These are phyloP conservation scores for Scaptomyza cyrtandrae DNA, from an alignment of 2,888 invertebrate genomes.

Conservation along the genomic window DNA sequence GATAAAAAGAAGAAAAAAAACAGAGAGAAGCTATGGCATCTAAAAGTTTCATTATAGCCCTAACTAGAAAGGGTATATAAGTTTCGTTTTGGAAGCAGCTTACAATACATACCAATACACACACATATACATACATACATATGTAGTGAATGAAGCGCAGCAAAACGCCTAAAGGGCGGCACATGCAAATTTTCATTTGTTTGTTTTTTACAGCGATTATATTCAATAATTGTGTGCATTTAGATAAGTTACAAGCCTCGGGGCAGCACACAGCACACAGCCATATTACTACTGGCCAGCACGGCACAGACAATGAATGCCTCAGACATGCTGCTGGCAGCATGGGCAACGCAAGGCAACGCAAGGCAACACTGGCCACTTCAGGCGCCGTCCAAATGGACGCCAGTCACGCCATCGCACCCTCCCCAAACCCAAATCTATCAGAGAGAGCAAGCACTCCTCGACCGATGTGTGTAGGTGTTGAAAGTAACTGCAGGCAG, in stretches of 20 bases:
- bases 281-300: not conserved
- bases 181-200: constrained; percentile 60
- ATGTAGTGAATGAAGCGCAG: constrained; percentile 43
- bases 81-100: not conserved
- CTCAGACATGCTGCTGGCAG: constrained; percentile 7
- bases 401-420: constrained; percentile 73
- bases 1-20: not conserved
- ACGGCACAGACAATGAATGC: constrained; percentile 49
- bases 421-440: constrained; percentile 31
- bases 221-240: constrained; percentile 81
- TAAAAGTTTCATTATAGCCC: not conserved
- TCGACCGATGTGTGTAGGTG: constrained; percentile 66
- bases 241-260: constrained; percentile 77
- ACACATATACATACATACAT: not conserved
- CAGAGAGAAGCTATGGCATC: not conserved
- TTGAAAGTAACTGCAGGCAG: constrained; percentile 69
- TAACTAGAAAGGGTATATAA: constrained; percentile 11
- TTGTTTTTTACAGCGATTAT: constrained; percentile 70
- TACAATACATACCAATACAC: not conserved
- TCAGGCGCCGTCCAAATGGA: constrained; percentile 66
- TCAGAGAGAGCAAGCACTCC: not conserved
- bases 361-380: constrained; percentile 48
- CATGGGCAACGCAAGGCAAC: constrained; percentile 12
- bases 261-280: constrained; percentile 17
- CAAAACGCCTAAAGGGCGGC: constrained; percentile 65